phyloP scores from a whole-genome alignment of 37 sponge, comb jelly and placozoan species.

The Beroe forskalii region DNA sequence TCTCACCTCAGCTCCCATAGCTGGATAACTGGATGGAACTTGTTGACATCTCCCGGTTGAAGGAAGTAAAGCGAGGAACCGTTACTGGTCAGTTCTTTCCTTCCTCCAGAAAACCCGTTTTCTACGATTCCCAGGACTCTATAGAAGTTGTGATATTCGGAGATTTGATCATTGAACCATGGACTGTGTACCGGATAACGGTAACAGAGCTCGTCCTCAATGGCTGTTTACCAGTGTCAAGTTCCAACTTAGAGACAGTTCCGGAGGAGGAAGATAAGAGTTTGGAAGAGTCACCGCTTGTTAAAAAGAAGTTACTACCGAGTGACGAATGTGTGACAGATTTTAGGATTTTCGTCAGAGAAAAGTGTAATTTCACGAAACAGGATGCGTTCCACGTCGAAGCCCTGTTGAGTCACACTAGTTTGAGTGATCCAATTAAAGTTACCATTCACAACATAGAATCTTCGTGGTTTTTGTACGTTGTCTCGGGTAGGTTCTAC shows the following conservation, averaged over 20 bases:
- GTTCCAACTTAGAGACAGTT: neutral
- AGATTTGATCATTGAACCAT: neutral
- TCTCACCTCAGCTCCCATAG: too few species aligned
- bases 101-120: neutral
- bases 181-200: neutral
- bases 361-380: neutral
- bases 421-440: neutral
- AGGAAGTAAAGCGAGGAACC: neutral
- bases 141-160: conserved; percentile 22
- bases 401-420: neutral
- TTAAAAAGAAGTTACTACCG: neutral
- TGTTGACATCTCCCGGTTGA: neutral
- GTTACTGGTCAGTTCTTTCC: neutral
- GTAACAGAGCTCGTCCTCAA: neutral
- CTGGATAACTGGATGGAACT: too few species aligned
- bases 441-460: neutral
- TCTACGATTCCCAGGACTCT: neutral
- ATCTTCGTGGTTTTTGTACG: neutral
- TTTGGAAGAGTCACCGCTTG: neutral
- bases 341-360: neutral
- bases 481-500: neutral
- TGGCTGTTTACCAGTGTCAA: neutral
- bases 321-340: too few species aligned
- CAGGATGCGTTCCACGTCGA: neutral
- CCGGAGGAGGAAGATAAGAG: neutral